A percentile compares a stretch with the other conserved stretches of the same genome.
Conservation (phyloP, 2,113 vertebrate genomes). For the Piprites chloris region DNA sequence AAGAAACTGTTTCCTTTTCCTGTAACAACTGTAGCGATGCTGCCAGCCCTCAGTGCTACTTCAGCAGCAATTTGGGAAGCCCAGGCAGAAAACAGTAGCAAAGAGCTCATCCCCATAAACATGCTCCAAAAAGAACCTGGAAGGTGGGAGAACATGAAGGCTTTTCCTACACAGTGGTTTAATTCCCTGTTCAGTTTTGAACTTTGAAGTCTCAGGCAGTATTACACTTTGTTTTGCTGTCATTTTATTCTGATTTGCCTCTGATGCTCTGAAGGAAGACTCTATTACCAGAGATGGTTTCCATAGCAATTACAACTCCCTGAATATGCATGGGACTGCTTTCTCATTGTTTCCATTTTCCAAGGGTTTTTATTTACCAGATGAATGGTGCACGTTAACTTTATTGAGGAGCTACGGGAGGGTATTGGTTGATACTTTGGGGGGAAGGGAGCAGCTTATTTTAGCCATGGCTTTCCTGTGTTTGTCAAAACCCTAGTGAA, state of each 20-base stretch:
- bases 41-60: neutral
- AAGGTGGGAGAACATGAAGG: neutral
- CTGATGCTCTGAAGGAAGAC: conserved; percentile 10
- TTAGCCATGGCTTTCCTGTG: neutral
- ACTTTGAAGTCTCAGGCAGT: neutral
- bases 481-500: neutral
- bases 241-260: conserved; percentile 10
- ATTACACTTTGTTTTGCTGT: neutral
- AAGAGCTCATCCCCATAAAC: neutral
- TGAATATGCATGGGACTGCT: neutral
- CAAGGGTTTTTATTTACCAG: conserved; percentile 6
- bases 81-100: neutral
- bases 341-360: neutral
- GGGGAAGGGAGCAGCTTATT: neutral
- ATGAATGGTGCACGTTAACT: neutral
- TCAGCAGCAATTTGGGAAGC: neutral
- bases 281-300: conserved; percentile 22
- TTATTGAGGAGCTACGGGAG: neutral
- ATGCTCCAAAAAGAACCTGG: neutral
- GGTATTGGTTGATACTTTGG: neutral
- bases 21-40: rapidly evolving
- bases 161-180: neutral
- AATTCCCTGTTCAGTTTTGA: neutral
- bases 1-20: neutral
- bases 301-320: conserved; percentile 47